These are phyloP conservation scores for Crotalus adamanteus DNA, from an alignment of 2,797 vertebrate species.

Conservation along the genomic window DNA sequence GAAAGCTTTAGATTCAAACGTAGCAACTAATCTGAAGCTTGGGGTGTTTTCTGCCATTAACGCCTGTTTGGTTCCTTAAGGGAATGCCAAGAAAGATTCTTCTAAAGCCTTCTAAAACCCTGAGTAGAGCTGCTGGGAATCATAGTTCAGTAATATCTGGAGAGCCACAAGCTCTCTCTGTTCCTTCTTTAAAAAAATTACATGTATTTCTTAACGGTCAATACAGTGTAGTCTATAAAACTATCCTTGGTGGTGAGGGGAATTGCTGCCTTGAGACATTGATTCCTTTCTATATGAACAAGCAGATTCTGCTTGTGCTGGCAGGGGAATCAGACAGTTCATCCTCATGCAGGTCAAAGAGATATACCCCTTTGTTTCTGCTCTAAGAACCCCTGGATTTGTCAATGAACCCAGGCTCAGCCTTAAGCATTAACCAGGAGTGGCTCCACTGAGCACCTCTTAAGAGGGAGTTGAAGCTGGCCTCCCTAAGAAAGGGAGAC, in stretches of 20 bases:
- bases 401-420: not conserved
- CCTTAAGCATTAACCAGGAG: not conserved
- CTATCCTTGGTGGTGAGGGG: too few relatives aligned
- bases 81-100: not conserved
- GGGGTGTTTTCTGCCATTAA: conserved; percentile 1
- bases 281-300: not conserved
- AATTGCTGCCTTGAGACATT: not conserved
- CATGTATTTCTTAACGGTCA: too few relatives aligned
- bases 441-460: not conserved
- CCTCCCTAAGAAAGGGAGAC: not conserved
- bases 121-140: too few relatives aligned
- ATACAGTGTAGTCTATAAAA: too few relatives aligned
- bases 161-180: too few relatives aligned
- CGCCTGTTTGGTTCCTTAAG: not conserved
- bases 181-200: too few relatives aligned
- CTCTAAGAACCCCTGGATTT: not conserved
- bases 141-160: too few relatives aligned
- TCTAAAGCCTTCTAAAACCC: not conserved
- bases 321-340: not conserved
- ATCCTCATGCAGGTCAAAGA: not conserved
- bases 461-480: not conserved
- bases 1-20: not conserved
- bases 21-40: not conserved
- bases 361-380: not conserved
- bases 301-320: not conserved